These are phyloP conservation scores for Lymantria dispar DNA, from an alignment of 2,888 invertebrate genomes.

Conservation along the genomic window DNA sequence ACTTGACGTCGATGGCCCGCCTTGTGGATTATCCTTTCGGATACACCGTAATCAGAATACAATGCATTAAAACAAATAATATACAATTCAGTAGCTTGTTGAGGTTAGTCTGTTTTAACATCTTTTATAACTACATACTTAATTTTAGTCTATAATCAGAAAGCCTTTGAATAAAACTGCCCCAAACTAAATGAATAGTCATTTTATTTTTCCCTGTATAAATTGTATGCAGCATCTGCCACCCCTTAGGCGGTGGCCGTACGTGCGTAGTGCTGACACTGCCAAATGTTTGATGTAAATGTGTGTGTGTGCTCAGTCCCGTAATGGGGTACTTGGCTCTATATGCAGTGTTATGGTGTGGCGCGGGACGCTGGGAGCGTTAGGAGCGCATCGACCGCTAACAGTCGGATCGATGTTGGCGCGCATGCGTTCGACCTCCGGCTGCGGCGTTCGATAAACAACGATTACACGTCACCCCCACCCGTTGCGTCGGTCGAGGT, in stretches of 20 bases:
- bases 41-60: too few species aligned
- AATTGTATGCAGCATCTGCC: constrained; percentile 7
- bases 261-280: constrained; percentile 3
- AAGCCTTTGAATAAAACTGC: too few species aligned
- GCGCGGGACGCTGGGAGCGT: constrained; percentile 34
- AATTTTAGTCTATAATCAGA: too few species aligned
- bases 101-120: too few species aligned
- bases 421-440: constrained; percentile 47
- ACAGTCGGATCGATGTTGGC: constrained; percentile 43
- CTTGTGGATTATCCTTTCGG: too few species aligned
- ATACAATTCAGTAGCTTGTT: too few species aligned
- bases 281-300: constrained; percentile 7
- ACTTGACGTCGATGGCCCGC: too few species aligned
- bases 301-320: constrained; percentile 17
- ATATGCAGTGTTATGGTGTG: constrained; percentile 28
- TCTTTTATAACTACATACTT: too few species aligned
- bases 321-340: constrained; percentile 16
- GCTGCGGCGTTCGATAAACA: constrained; percentile 45
- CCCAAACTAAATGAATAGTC: too few species aligned
- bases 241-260: constrained; percentile 6
- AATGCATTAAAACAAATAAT: too few species aligned
- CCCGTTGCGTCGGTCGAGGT: constrained; percentile 52
- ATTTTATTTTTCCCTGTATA: too few species aligned
- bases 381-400: constrained; percentile 41
- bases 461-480: constrained; percentile 59